Evolutionary conservation across 1,140 invertebrate species (phyloP).

Genomic region (Nilaparvata lugens): DNA sequence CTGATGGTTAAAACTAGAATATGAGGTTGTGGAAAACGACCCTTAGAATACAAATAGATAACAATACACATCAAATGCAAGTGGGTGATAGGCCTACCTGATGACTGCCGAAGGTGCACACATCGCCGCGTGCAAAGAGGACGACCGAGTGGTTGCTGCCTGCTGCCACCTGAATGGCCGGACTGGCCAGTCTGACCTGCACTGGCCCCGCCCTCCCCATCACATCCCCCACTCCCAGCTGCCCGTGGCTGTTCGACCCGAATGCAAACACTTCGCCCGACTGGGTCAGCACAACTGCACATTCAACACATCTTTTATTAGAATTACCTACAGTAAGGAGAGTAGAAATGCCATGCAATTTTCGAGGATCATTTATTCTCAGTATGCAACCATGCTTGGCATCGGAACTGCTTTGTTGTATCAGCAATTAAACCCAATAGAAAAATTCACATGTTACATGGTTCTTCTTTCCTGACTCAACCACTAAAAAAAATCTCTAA

Average conservation of each 20-base stretch:
- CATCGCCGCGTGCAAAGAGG: conserved; percentile 79
- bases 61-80: too few species aligned
- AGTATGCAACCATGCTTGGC: too few species aligned
- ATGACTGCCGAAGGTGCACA: conserved; percentile 89
- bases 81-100: conserved; percentile 54
- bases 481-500: too few species aligned
- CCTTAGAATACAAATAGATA: too few species aligned
- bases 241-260: conserved; percentile 89
- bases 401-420: too few species aligned
- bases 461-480: too few species aligned
- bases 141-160: conserved; percentile 93
- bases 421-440: too few species aligned
- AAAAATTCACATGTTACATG: too few species aligned
- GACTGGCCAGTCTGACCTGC: conserved; percentile 57
- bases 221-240: conserved; percentile 82
- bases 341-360: not conserved
- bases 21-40: too few species aligned
- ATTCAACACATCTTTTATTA: too few species aligned
- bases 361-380: too few species aligned
- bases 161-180: conserved; percentile 68
- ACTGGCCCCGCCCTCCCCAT: conserved; percentile 62
- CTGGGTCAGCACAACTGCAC: conserved; percentile 50
- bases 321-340: not conserved
- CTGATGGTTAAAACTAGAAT: too few species aligned
- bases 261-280: conserved; percentile 79